Percentiles rank a stretch among this genome's conserved stretches.
Evolutionary conservation across 2,113 vertebrate genomes (phyloP).

Genomic region (Petroica traversi): DNA sequence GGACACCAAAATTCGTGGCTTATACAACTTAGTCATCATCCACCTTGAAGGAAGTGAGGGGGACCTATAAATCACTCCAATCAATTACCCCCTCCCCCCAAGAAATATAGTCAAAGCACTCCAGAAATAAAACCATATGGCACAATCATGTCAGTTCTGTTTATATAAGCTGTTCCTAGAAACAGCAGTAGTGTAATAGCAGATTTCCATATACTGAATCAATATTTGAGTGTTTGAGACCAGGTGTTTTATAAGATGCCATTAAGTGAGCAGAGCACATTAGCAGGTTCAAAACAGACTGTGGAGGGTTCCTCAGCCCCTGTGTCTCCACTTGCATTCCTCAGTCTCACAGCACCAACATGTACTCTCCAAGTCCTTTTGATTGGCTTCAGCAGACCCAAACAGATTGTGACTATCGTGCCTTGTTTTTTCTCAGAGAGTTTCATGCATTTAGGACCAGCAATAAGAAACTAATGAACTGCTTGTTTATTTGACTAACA

Average conservation of each 20-base stretch:
- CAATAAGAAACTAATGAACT: constrained; percentile 74
- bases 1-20: constrained; percentile 61
- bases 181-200: constrained; percentile 79
- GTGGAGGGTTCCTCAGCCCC: constrained; percentile 53
- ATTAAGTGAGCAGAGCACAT: constrained; percentile 82
- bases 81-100: constrained; percentile 68
- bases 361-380: constrained; percentile 28
- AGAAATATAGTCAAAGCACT: constrained; percentile 74
- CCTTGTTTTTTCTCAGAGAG: constrained; percentile 48
- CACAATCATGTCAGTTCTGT: constrained; percentile 77
- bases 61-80: constrained; percentile 71
- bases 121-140: constrained; percentile 78
- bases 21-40: constrained; percentile 40
- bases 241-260: constrained; percentile 97
- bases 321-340: constrained; percentile 70
- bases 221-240: constrained; percentile 88
- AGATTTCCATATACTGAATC: constrained; percentile 87
- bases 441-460: constrained; percentile 73
- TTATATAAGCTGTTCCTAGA: constrained; percentile 89
- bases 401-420: constrained; percentile 66
- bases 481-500: constrained; percentile 69
- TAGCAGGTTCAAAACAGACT: constrained; percentile 53
- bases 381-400: constrained; percentile 37
- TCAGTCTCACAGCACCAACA: constrained; percentile 77
- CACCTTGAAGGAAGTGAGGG: constrained; percentile 58